These are phyloP conservation scores for Athene cunicularia DNA, from an alignment of 2,113 vertebrate genomes.

Conservation along the genomic window DNA sequence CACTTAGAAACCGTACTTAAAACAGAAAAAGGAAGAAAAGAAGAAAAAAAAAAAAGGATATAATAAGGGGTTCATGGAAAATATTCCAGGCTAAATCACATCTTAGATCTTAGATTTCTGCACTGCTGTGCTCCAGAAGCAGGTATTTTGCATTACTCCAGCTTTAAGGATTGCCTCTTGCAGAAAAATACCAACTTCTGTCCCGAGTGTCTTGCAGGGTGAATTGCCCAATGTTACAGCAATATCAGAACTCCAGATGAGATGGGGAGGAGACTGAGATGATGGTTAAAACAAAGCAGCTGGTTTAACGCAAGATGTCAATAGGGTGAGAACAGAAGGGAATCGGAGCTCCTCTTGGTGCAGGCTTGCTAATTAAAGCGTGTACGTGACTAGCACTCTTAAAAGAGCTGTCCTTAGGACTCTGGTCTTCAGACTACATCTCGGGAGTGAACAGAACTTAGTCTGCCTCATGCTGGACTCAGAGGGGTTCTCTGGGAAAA, in stretches of 20 bases:
- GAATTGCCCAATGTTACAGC: slow-evolving; percentile 30
- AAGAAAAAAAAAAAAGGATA: neutral
- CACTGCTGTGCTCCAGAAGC: neutral
- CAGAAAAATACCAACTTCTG: neutral
- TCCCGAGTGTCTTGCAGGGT: neutral
- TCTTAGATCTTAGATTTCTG: neutral
- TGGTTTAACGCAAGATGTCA: neutral
- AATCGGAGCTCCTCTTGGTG: slow-evolving; percentile 39
- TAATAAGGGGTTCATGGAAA: neutral
- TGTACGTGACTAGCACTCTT: neutral
- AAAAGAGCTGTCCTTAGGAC: neutral
- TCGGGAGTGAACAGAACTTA: neutral
- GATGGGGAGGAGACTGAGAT: neutral
- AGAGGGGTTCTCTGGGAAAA: neutral
- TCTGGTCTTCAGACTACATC: slow-evolving; percentile 23
- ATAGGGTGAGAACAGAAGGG: slow-evolving; percentile 67
- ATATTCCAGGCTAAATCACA: neutral
- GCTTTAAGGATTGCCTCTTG: neutral
- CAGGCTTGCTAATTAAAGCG: slow-evolving; percentile 14
- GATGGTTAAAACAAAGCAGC: slow-evolving; percentile 32
- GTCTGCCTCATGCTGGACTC: neutral
- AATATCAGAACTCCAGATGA: slow-evolving; percentile 64
- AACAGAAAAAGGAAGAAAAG: neutral
- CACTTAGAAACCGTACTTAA: neutral
- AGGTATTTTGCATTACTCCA: neutral